Percentiles rank a stretch among this genome's conserved stretches.
Conservation (phyloP, 2,113 vertebrate genomes). For the Cynoglossus semilaevis region DNA sequence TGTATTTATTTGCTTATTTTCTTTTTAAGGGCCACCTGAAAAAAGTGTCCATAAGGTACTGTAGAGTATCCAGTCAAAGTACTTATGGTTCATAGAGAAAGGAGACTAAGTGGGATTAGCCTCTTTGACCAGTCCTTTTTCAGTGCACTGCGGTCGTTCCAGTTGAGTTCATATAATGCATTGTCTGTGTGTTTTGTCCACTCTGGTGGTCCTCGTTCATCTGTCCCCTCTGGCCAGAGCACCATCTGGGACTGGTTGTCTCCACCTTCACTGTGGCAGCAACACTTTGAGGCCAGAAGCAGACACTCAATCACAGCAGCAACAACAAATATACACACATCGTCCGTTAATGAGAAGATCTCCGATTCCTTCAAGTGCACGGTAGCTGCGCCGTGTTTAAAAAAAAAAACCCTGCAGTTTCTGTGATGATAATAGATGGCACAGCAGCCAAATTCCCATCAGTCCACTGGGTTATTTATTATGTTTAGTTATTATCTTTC, state of each 20-base stretch:
- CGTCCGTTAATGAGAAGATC: constrained; percentile 56
- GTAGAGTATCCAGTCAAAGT: constrained; percentile 11
- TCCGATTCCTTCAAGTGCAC: constrained; percentile 53
- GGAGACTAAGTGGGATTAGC: too few species aligned
- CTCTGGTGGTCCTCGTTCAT: constrained; percentile 64
- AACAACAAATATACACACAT: constrained; percentile 62
- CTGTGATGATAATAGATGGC: constrained; percentile 45
- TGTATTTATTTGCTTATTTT: constrained; percentile 67
- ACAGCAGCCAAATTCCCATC: constrained; percentile 70
- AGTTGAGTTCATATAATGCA: constrained; percentile 17
- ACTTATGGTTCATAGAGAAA: too few species aligned
- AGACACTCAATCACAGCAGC: constrained; percentile 44
- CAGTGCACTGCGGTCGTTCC: constrained; percentile 5
- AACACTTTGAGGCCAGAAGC: constrained; percentile 50
- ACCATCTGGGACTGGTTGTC: constrained; percentile 67
- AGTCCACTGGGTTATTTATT: constrained; percentile 64
- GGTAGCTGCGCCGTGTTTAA: constrained; percentile 34
- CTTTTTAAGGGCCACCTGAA: not conserved
- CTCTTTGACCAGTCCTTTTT: not conserved
- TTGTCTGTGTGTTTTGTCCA: constrained; percentile 45
- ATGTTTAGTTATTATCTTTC: constrained; percentile 76
- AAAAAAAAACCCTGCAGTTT: too few species aligned
- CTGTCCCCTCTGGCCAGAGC: constrained; percentile 57
- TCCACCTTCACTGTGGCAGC: constrained; percentile 52
- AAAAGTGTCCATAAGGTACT: constrained; percentile 19